phyloP scores from a whole-genome alignment of 1,140 invertebrate species.

The Drosophila seguyi region DNA sequence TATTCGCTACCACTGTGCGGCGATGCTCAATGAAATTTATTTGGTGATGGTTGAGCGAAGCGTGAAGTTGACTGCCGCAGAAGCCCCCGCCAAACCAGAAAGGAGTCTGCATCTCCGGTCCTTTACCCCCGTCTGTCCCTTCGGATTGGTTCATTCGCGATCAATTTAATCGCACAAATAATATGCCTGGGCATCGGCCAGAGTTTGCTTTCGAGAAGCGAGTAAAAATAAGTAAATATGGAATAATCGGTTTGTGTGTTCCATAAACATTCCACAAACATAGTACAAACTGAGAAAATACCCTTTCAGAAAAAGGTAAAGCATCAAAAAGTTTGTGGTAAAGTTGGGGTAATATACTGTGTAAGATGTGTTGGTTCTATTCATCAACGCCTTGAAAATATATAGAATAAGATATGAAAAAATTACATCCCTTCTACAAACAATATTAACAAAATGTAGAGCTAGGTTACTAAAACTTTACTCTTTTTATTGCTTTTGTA shows the following conservation, averaged over 20 bases:
- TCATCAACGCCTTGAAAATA: not conserved
- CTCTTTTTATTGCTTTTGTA: no score
- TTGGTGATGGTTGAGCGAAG: constrained; percentile 84
- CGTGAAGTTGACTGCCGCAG: constrained; percentile 83
- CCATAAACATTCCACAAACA: constrained; percentile 55
- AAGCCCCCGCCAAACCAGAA: constrained; percentile 63
- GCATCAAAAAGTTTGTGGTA: not conserved
- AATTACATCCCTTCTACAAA: not conserved
- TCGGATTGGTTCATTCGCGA: constrained; percentile 60
- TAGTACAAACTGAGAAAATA: no score
- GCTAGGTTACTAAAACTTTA: no score
- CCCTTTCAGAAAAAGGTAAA: no score
- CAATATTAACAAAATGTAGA: not conserved
- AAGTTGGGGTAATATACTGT: no score
- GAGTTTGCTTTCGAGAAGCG: constrained; percentile 33
- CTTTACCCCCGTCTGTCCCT: not conserved
- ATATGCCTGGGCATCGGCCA: constrained; percentile 58
- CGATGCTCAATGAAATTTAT: constrained; percentile 83
- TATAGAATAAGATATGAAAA: not conserved
- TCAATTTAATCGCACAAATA: constrained; percentile 85
- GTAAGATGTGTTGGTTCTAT: no score
- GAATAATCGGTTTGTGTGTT: constrained; percentile 81
- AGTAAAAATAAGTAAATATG: constrained; percentile 83
- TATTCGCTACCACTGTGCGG: constrained; percentile 55
- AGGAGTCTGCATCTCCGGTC: constrained; percentile 28